Conservation (phyloP, 2,797 vertebrate species). For the Coendou prehensilis region DNA sequence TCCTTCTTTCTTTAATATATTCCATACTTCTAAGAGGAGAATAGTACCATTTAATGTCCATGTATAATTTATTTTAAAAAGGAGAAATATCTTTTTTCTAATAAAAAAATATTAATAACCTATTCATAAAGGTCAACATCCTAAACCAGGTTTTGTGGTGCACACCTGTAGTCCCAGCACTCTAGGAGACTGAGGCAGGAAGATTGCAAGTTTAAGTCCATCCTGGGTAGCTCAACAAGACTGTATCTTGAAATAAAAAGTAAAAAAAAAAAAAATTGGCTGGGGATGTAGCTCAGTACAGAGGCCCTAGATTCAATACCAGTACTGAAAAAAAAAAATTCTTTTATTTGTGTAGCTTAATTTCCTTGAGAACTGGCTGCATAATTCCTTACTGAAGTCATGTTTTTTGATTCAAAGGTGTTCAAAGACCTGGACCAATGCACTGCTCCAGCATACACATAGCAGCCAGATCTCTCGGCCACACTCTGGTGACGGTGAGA, state of each 20-base stretch:
- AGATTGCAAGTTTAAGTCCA: neutral
- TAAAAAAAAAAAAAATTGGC: neutral
- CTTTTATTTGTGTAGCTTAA: neutral
- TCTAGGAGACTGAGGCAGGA: neutral
- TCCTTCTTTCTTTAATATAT: neutral
- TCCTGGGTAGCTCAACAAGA: neutral
- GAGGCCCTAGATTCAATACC: neutral
- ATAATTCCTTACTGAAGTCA: neutral
- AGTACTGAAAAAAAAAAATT: neutral
- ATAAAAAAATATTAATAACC: neutral
- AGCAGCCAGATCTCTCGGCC: conserved; percentile 80
- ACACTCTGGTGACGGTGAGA: conserved; percentile 86
- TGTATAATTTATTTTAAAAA: conserved; percentile 1
- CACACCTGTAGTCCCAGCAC: neutral
- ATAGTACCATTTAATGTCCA: neutral
- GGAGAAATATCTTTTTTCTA: neutral
- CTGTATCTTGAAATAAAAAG: neutral
- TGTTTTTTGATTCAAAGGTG: conserved; percentile 77
- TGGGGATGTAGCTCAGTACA: neutral
- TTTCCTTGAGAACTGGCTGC: conserved; percentile 16
- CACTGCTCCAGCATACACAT: conserved; percentile 85
- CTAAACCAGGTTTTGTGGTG: neutral
- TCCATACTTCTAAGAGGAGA: neutral
- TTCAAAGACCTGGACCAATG: conserved; percentile 71
- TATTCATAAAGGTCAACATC: neutral